Evolutionary conservation across 2,888 invertebrate genomes (phyloP).

Genomic region (Ctena decussata): DNA sequence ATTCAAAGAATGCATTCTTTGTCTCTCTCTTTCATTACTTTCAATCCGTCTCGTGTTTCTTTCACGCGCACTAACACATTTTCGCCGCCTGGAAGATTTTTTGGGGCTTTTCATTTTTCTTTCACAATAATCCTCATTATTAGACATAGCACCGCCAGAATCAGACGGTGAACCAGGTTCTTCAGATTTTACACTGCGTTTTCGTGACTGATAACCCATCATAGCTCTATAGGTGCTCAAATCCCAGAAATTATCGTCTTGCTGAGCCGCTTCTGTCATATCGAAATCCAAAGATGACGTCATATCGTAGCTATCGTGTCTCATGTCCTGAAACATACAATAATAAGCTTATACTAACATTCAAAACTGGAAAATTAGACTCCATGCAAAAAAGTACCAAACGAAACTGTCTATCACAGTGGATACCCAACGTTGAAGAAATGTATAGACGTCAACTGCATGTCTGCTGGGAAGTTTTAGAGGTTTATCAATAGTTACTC

Average conservation of each 20-base stretch:
- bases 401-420: too few relatives aligned
- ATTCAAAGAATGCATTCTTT: slow-evolving; percentile 97
- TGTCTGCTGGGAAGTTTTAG: too few relatives aligned
- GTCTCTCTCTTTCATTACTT: slow-evolving; percentile 96
- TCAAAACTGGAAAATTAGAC: too few relatives aligned
- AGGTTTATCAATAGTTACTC: too few relatives aligned
- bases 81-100: slow-evolving; percentile 89
- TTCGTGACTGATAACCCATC: slow-evolving; percentile 51
- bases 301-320: slow-evolving; percentile 49
- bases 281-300: slow-evolving; percentile 66
- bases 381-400: too few relatives aligned
- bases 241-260: slow-evolving; percentile 74
- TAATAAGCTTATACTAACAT: too few relatives aligned
- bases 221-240: slow-evolving; percentile 65
- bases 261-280: slow-evolving; percentile 69
- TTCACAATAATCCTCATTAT: slow-evolving; percentile 77
- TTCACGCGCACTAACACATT: slow-evolving; percentile 93
- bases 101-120: slow-evolving; percentile 76
- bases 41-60: slow-evolving; percentile 94
- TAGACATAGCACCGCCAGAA: slow-evolving; percentile 81
- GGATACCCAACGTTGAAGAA: too few relatives aligned
- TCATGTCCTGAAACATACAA: slow-evolving; percentile 14
- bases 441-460: too few relatives aligned
- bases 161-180: slow-evolving; percentile 83
- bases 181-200: slow-evolving; percentile 71